Evolutionary conservation across 2,888 invertebrate species (phyloP).

Genomic region (Allacma fusca): DNA sequence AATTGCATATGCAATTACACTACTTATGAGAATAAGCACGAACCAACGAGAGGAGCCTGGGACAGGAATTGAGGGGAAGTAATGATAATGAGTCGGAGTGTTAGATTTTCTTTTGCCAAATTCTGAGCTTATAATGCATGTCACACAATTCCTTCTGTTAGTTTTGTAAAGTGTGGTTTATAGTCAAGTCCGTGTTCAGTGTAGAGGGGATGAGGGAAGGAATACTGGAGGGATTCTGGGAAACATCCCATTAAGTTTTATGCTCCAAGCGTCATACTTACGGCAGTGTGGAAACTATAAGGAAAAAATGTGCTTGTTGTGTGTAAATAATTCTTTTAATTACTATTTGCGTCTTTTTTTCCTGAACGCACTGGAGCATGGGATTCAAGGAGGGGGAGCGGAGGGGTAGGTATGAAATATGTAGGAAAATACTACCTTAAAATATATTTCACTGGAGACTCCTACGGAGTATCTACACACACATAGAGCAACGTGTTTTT

Average conservation of each 20-base stretch:
- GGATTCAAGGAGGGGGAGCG: too few relatives aligned
- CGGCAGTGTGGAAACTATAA: too few relatives aligned
- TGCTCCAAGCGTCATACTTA: background rate
- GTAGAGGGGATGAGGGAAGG: background rate
- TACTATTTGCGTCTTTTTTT: background rate
- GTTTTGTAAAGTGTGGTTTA: too few relatives aligned
- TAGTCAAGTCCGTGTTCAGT: too few relatives aligned
- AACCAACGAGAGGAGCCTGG: too few relatives aligned
- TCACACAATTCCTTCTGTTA: too few relatives aligned
- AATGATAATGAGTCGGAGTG: too few relatives aligned
- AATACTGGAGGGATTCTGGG: background rate
- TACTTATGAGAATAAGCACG: too few relatives aligned
- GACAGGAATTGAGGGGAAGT: too few relatives aligned
- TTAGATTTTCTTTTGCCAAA: too few relatives aligned
- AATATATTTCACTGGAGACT: slow-evolving; percentile 12
- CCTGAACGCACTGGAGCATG: too few relatives aligned
- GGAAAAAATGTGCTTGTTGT: background rate
- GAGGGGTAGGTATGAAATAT: background rate
- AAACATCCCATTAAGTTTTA: slow-evolving; percentile 27
- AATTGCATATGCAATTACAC: background rate
- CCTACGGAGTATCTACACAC: background rate
- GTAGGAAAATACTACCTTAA: background rate
- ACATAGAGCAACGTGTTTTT: background rate
- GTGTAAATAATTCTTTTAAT: background rate
- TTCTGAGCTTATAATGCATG: too few relatives aligned